Evolutionary conservation across 2,113 vertebrate species (phyloP).

Genomic region (Pangasianodon hypophthalmus): DNA sequence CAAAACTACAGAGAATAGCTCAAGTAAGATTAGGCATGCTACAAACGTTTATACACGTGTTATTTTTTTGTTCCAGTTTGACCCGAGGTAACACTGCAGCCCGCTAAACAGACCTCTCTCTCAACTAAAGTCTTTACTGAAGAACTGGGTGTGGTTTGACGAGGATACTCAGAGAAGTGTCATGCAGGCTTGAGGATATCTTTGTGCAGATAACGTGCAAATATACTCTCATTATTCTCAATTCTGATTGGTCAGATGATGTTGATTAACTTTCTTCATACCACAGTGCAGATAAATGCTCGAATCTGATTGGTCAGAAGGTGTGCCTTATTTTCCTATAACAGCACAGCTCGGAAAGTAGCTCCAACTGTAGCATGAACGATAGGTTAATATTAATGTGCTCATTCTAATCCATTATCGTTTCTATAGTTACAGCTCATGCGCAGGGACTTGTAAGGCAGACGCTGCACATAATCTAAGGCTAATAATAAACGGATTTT

Average conservation of each 20-base stretch:
- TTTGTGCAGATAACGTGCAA: not conserved
- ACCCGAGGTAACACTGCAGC: not conserved
- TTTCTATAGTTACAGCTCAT: too few relatives aligned
- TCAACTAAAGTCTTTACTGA: not conserved
- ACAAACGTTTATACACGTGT: not conserved
- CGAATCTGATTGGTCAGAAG: too few relatives aligned
- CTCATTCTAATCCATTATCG: not conserved
- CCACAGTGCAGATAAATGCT: not conserved
- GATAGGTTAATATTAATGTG: not conserved
- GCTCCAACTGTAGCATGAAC: not conserved
- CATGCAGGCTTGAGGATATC: not conserved
- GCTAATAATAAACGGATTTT: not conserved
- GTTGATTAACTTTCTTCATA: too few relatives aligned
- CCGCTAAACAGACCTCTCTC: not conserved
- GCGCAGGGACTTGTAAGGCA: too few relatives aligned
- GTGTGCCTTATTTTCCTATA: not conserved
- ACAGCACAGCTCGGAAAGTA: not conserved
- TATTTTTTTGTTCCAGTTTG: not conserved
- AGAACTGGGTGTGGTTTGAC: not conserved
- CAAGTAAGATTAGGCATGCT: not conserved
- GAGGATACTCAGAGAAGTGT: not conserved
- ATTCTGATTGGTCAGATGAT: not conserved
- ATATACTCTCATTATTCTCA: not conserved
- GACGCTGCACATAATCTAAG: not conserved
- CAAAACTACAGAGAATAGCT: not conserved